These are phyloP conservation scores for Drosophila lutescens DNA, from an alignment of 2,888 invertebrate genomes.

Conservation along the genomic window DNA sequence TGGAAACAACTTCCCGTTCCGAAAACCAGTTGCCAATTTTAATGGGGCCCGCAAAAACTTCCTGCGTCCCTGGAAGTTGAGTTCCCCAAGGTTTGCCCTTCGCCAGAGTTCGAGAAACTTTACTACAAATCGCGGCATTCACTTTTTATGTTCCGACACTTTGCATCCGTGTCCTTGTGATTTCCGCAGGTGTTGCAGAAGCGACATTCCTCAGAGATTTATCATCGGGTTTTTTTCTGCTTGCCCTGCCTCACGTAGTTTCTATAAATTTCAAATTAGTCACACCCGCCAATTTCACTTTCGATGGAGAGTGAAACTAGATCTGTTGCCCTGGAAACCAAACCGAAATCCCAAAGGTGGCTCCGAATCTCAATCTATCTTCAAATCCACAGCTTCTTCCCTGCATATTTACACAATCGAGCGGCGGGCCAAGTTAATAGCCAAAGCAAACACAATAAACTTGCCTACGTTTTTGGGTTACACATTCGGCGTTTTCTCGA, in stretches of 20 bases:
- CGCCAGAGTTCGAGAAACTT: conserved; percentile 62
- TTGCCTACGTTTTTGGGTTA: conserved; percentile 49
- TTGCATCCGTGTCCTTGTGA: conserved; percentile 34
- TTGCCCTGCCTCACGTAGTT: conserved; percentile 23
- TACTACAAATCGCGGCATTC: conserved; percentile 33
- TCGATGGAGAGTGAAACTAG: conserved; percentile 51
- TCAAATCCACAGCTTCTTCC: conserved; percentile 7
- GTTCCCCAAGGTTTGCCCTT: conserved; percentile 53
- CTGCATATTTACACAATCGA: conserved; percentile 57
- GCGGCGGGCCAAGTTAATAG: conserved; percentile 40
- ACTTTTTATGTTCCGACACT: conserved; percentile 40
- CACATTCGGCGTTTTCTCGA: conserved; percentile 38
- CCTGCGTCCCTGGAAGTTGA: conserved; percentile 62
- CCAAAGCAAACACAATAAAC: conserved; percentile 49
- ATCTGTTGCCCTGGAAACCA: conserved; percentile 40
- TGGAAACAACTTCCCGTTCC: conserved; percentile 14
- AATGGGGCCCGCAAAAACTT: conserved; percentile 50
- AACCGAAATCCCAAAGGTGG: conserved; percentile 16
- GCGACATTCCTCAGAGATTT: conserved; percentile 37
- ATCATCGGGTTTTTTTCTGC: conserved; percentile 1
- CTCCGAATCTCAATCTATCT: conserved; percentile 11
- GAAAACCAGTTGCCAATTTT: conserved; percentile 55
- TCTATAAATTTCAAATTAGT: conserved; percentile 55
- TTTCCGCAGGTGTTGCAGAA: not conserved
- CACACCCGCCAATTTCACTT: conserved; percentile 67